Base-by-base conservation (phyloP, 1,140 invertebrate species). In the Heterodera schachtii region DNA sequence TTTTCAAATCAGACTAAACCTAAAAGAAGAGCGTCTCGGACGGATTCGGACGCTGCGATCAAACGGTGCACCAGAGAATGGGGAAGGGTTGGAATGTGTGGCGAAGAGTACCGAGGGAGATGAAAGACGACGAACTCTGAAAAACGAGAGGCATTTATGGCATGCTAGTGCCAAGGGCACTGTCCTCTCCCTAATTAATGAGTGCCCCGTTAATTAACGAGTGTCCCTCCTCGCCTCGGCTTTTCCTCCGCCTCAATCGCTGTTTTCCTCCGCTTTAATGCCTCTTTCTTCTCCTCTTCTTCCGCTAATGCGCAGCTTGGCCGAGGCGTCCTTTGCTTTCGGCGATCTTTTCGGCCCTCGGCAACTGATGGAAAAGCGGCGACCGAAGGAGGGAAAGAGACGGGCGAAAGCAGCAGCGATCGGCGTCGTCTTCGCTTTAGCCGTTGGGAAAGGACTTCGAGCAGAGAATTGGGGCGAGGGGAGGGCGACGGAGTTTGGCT, bases 291-390 rank as follows among this genome's bases (percentile, higher is more conserved):
- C 44, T 78, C 3, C 44, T 70, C 19, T n/a, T 78, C 57, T 46
- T 78, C 76, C 70, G 47, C 57, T 70, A 52, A 57, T n/a, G 64
- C 13, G 13, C 13, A 41, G 41, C 77, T 78, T 16, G 77, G 77
- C 44, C 70, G 7, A 31, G 77, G 77, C 31, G 66, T 66, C 13
- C 77, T 64, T 21, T 78, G 77, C 66, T 78, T 78, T 21, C 77
- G 77, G 66, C 77, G 77, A 21, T 78, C 44, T 69, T 69, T 64
- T 69, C 19, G 66, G 13, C 70, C 16, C 19, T 69, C 64, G 44
- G 66, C 60, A 19, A 44, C 43, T 19, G 66, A 13, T 64, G 77
- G 66, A 46, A 19, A 19, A 19, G 57, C 57, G 16, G 57, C 57
- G 49, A 64, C 44, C 44, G 41, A 60, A 11, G 49, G 57, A 41